A percentile compares a stretch with the other conserved stretches of the same genome.
phyloP scores from a whole-genome alignment of 2,888 invertebrate species.

The Diarsia mendica region DNA sequence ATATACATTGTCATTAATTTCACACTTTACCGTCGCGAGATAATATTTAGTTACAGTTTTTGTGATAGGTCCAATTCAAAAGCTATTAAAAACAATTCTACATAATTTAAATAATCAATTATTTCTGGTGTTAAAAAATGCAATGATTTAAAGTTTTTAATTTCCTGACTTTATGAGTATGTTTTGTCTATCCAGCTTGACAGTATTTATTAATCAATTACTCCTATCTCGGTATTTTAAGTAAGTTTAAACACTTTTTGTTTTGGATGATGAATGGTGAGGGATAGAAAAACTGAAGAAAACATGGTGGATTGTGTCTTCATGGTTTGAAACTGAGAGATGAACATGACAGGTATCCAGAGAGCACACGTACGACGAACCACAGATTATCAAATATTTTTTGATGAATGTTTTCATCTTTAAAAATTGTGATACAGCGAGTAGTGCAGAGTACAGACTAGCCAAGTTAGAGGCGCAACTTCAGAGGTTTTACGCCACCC shows the following conservation, averaged over 20 bases:
- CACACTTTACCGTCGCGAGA: not conserved
- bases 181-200: not conserved
- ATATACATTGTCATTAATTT: conserved; percentile 6
- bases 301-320: too few species aligned
- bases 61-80: not conserved
- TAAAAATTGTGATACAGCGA: too few species aligned
- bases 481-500: too few species aligned
- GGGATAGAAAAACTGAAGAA: too few species aligned
- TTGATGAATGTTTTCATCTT: too few species aligned
- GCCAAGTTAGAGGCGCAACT: too few species aligned
- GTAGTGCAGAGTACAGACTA: too few species aligned
- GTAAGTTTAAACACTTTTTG: not conserved
- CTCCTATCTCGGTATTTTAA: not conserved
- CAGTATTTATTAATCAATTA: conserved; percentile 4
- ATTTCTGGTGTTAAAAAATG: not conserved
- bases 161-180: not conserved
- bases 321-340: too few species aligned
- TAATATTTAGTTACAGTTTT: conserved; percentile 16
- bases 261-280: not conserved
- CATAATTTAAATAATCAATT: not conserved
- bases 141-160: not conserved
- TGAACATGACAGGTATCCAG: too few species aligned
- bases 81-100: not conserved
- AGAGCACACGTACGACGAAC: too few species aligned
- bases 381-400: too few species aligned